Evolutionary conservation across 2,888 invertebrate species (phyloP).

Genomic region (Euplagia quadripunctaria): DNA sequence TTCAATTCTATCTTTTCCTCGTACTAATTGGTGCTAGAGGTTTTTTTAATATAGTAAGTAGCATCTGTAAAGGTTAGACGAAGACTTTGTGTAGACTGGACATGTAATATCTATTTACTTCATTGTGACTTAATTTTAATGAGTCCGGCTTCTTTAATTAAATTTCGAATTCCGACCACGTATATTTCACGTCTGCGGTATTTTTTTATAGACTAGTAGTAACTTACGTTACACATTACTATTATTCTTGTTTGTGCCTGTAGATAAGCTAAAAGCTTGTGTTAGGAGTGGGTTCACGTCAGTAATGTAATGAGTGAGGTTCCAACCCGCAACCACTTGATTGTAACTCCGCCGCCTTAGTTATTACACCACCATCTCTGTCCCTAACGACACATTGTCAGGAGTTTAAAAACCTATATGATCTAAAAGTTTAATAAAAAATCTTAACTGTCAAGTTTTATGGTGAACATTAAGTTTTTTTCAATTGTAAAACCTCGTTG

Average conservation of each 20-base stretch:
- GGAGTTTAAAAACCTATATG: background rate
- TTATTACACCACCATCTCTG: no score
- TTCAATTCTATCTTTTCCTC: slow-evolving; percentile 49
- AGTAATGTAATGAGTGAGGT: no score
- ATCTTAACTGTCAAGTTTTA: background rate
- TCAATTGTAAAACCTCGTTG: background rate
- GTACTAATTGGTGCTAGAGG: slow-evolving; percentile 38
- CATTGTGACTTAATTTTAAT: background rate
- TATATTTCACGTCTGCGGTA: no score
- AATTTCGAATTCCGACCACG: background rate
- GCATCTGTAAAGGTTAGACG: slow-evolving; percentile 24
- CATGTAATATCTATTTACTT: background rate
- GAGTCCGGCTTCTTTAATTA: background rate
- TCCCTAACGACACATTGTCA: background rate
- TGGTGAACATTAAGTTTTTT: background rate
- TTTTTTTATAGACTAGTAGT: no score
- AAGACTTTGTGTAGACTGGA: slow-evolving; percentile 17
- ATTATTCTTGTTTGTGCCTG: no score
- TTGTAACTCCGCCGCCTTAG: background rate
- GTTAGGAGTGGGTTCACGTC: no score
- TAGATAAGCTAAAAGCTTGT: no score
- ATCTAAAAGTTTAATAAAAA: background rate
- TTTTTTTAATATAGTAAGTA: slow-evolving; percentile 24
- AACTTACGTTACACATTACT: no score
- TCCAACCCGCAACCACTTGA: no score